phyloP scores from a whole-genome alignment of 2,113 vertebrate genomes.

The Sturnus vulgaris region DNA sequence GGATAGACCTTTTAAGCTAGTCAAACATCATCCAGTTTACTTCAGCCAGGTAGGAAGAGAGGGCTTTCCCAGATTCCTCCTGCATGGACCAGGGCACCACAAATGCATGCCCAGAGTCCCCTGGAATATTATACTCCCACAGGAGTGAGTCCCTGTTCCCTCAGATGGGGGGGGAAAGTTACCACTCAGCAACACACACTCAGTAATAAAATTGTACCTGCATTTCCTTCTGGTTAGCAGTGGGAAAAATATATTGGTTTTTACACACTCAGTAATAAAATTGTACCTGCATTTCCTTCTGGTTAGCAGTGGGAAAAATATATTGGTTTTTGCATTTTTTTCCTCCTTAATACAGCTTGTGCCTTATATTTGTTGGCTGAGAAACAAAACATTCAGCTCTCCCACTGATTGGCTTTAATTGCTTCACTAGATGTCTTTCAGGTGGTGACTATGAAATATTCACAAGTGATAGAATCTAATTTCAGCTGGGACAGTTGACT shows the following conservation, averaged over 20 bases:
- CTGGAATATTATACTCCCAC: neutral
- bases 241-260: neutral
- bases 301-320: neutral
- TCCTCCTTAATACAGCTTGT: neutral
- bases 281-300: neutral
- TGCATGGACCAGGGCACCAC: neutral
- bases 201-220: neutral
- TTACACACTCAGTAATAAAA: neutral
- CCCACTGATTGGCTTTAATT: conserved; percentile 22
- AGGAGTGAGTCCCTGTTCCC: neutral
- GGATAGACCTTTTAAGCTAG: neutral
- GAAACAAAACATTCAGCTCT: neutral
- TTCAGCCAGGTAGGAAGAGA: neutral
- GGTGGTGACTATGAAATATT: conserved; percentile 17
- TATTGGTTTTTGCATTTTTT: neutral
- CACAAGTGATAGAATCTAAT: conserved; percentile 1
- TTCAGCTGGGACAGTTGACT: neutral
- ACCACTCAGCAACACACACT: fast-evolving
- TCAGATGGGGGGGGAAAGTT: fast-evolving
- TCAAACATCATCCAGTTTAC: neutral
- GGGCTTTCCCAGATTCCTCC: neutral
- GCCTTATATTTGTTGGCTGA: neutral
- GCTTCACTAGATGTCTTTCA: conserved; percentile 21
- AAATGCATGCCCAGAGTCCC: fast-evolving
- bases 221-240: neutral